Percentiles rank a stretch among this genome's conserved stretches.
phyloP scores from a whole-genome alignment of 2,113 vertebrate species.

The Mola mola region DNA sequence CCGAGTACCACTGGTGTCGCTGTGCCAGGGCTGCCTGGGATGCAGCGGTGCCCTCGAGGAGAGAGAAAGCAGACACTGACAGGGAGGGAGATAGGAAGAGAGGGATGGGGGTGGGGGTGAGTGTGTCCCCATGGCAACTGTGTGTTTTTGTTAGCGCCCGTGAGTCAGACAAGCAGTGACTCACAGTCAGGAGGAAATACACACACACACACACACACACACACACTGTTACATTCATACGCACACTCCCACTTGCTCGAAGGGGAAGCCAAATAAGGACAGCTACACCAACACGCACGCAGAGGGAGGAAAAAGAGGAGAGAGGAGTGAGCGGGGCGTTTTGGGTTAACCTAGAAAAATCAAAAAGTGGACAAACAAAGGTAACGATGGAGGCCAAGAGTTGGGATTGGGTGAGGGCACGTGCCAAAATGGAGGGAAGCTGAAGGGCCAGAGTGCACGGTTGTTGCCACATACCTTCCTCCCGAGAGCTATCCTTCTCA shows the following conservation, averaged over 20 bases:
- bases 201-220: conserved; percentile 74
- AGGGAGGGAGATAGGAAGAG: conserved; percentile 15
- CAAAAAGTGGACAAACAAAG: conserved; percentile 6
- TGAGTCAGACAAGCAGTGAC: conserved; percentile 84
- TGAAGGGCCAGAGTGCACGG: conserved; percentile 38
- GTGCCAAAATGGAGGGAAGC: conserved; percentile 18
- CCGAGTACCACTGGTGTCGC: conserved; percentile 41
- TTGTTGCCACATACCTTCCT: conserved; percentile 50
- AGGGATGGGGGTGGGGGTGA: conserved; percentile 8
- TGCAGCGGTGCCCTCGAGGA: conserved; percentile 61
- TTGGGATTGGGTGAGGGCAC: conserved; percentile 6
- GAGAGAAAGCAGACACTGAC: conserved; percentile 47
- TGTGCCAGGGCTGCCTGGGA: conserved; percentile 60
- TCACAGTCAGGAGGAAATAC: conserved; percentile 86
- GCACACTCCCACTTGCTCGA: conserved; percentile 65
- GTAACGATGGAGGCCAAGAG: background rate
- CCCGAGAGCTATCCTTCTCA: conserved; percentile 48
- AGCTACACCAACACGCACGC: conserved; percentile 66
- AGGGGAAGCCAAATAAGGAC: conserved; percentile 85
- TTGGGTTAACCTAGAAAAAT: conserved; percentile 20
- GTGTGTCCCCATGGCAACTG: conserved; percentile 74
- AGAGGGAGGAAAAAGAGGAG: conserved; percentile 30
- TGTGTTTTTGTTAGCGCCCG: conserved; percentile 83
- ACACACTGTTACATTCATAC: conserved; percentile 71
- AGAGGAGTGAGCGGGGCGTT: conserved; percentile 15